Evolutionary conservation across 2,888 invertebrate species (phyloP), one percentile per base, ranked within the genome.

Genomic region (Phorcus lineatus): DNA sequence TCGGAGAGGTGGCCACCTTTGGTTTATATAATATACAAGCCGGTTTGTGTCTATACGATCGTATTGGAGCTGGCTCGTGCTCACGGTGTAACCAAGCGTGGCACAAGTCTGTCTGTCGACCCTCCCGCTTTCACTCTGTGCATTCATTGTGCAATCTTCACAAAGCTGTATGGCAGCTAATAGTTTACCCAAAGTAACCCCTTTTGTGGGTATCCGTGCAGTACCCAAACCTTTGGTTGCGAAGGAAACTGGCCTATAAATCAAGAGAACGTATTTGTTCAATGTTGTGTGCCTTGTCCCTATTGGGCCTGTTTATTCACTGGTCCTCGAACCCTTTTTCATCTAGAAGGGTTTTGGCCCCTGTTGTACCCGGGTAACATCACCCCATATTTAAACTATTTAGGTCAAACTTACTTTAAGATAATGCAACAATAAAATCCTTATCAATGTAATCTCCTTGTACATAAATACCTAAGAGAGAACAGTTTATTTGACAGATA

Each of bases 71-170:
- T n/a, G 70, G 62, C 62, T 70, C 70, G 40, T 36, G 70, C 70
- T 36, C 13, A 40, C 24, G n/a, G 36, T 19, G n/a, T 70, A 40
- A n/a, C 36, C 70, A 70, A 40, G 40, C 31, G 70, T 31, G 70
- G 31, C 70, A 36, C 28, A 62, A 62, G 62, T 22, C 62, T 3
- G 16, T 28, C 62, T 3, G 3, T 28, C 62, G 13, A 62, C 62
- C 62, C 11, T 70, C 11, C 9, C n/a, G 70, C 70, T 70, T 70
- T 70, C 70, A 31, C 70, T 70, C 36, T 70, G 70, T 70, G 70
- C 70, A 70, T 70, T 70, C 70, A 70, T 70, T 70, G 70, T 70
- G 70, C 70, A 70, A 70, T 40, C 4, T 28, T 3, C 70, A 70
- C 70, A 70, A 70, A 36, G 31, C 31, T 19, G 19, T 17, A 13